phyloP scores from a whole-genome alignment of 1,140 invertebrate species.

The Lepidotrigona ventralis region DNA sequence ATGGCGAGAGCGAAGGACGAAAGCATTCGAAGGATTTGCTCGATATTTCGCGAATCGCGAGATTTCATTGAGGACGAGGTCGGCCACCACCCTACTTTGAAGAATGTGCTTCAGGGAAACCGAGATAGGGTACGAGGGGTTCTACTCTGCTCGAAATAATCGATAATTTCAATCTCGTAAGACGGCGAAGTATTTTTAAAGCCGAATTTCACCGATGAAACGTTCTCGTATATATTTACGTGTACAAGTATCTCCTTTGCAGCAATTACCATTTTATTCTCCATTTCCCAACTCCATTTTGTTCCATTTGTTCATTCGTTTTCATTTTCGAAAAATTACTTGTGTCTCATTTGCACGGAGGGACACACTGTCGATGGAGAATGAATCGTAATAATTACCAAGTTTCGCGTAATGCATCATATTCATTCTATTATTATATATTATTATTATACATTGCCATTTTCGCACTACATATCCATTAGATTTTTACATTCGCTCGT shows the following conservation, averaged over 20 bases:
- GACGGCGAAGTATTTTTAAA: conserved; percentile 45
- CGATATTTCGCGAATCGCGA: conserved; percentile 33
- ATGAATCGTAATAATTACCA: background rate
- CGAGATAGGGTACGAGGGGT: conserved; percentile 47
- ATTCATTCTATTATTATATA: too few relatives aligned
- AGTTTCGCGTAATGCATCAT: background rate
- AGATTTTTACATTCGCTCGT: too few relatives aligned
- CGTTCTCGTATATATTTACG: background rate
- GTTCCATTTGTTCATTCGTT: background rate
- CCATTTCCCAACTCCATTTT: background rate
- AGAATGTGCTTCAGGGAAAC: conserved; percentile 48
- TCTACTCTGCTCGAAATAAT: conserved; percentile 46
- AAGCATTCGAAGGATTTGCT: conserved; percentile 27
- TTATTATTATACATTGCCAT: too few relatives aligned
- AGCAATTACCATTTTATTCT: background rate
- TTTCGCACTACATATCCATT: too few relatives aligned
- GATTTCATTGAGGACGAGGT: conserved; percentile 56
- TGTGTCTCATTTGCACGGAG: background rate
- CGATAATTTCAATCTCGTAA: conserved; percentile 47
- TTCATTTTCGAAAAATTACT: background rate
- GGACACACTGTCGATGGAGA: background rate
- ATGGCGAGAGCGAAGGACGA: too few relatives aligned
- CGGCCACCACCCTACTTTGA: conserved; percentile 47
- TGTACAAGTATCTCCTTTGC: background rate
- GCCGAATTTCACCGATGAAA: background rate